Conservation (phyloP, 2,113 vertebrate species). For the Ictalurus furcatus region DNA sequence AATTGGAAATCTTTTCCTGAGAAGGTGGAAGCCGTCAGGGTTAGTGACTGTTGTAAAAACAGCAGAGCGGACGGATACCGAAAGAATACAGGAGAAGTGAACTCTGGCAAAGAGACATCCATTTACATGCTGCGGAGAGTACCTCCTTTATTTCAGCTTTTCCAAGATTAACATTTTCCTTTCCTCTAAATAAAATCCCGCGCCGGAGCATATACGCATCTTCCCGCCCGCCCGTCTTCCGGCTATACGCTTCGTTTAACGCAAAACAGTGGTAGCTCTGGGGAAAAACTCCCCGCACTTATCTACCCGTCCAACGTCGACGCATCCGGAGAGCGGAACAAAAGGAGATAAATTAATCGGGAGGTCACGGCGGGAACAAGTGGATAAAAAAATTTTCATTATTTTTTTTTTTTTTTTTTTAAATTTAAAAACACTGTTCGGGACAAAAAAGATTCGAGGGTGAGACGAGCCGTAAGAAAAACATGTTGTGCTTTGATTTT, state of each 20-base stretch:
- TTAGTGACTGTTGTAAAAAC: conserved; percentile 26
- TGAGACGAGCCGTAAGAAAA: conserved; percentile 24
- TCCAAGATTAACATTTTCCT: conserved; percentile 54
- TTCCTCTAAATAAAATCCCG: conserved; percentile 32
- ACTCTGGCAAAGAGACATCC: neutral
- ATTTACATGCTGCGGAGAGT: conserved; percentile 33
- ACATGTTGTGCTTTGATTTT: conserved; percentile 43
- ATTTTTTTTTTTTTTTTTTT: too few relatives aligned
- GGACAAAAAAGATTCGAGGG: conserved; percentile 27
- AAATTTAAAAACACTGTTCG: neutral
- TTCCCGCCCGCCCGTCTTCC: neutral
- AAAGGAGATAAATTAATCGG: conserved; percentile 2
- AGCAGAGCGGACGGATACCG: neutral
- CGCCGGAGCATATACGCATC: neutral
- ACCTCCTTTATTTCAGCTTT: conserved; percentile 43
- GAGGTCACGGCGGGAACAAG: neutral
- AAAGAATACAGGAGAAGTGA: conserved; percentile 6
- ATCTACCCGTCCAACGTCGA: neutral
- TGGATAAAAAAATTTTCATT: neutral
- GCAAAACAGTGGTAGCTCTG: neutral
- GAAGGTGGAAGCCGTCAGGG: conserved; percentile 35
- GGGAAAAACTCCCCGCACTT: conserved; percentile 20
- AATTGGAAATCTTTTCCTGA: conserved; percentile 21
- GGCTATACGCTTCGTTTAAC: conserved; percentile 12
- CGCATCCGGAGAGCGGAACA: neutral